phyloP scores from a whole-genome alignment of 1,140 invertebrate species.

The Drosophila albomicans region DNA sequence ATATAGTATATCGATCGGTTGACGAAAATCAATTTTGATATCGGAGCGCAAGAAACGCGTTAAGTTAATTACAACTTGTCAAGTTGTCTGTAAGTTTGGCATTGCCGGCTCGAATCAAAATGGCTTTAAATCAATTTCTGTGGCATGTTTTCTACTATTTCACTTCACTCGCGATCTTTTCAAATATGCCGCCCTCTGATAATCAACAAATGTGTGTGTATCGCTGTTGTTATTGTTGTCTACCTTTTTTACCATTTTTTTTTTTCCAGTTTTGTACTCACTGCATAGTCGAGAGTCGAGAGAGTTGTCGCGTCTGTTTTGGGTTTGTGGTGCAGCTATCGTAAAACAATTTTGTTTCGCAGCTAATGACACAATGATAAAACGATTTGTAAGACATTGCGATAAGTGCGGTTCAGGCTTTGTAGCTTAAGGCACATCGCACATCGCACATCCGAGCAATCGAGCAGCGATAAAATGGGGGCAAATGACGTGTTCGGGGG shows the following conservation, averaged over 20 bases:
- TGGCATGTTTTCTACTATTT: constrained; percentile 52
- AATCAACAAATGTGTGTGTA: constrained; percentile 73
- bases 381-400: constrained; percentile 83
- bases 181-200: constrained; percentile 67
- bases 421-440: constrained; percentile 66
- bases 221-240: constrained; percentile 51
- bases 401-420: constrained; percentile 81
- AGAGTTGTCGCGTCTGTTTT: constrained; percentile 10
- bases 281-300: not conserved
- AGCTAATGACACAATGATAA: constrained; percentile 81
- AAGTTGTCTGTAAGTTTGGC: constrained; percentile 57
- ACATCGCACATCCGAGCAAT: not conserved
- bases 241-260: not conserved
- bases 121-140: constrained; percentile 75
- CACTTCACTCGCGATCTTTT: constrained; percentile 47
- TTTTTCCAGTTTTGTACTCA: not conserved
- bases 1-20: not conserved
- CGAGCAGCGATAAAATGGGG: constrained; percentile 46
- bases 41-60: constrained; percentile 54
- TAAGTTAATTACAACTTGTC: constrained; percentile 81
- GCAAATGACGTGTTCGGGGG: constrained; percentile 16
- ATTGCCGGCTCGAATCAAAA: constrained; percentile 59
- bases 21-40: constrained; percentile 26
- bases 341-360: constrained; percentile 72
- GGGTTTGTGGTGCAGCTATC: constrained; percentile 48